These are phyloP conservation scores for Spodoptera litura DNA, from an alignment of 1,140 invertebrate genomes.

Conservation along the genomic window DNA sequence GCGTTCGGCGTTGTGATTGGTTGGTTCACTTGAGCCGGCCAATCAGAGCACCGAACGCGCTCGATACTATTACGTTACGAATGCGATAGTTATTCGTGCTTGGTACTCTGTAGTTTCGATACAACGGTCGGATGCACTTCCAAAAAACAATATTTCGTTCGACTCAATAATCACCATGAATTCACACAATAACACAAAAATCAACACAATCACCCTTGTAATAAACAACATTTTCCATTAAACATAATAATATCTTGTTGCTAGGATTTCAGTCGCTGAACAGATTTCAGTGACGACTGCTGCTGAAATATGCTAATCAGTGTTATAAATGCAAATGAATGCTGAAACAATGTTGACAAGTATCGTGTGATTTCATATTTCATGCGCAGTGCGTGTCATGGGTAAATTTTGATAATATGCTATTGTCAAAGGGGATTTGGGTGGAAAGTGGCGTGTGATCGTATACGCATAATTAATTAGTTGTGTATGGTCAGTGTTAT, in stretches of 20 bases:
- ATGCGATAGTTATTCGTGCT: no score
- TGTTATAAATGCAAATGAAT: slow-evolving; percentile 49
- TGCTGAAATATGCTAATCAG: slow-evolving; percentile 49
- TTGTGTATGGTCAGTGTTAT: no score
- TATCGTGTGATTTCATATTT: slow-evolving; percentile 34
- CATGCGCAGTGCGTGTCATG: not conserved
- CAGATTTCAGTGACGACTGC: slow-evolving; percentile 17
- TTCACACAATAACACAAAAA: no score
- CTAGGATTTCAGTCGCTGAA: slow-evolving; percentile 29
- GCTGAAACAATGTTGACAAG: slow-evolving; percentile 30
- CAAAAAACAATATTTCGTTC: no score
- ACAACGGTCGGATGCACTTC: no score
- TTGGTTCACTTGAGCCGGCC: no score
- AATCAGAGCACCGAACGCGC: no score
- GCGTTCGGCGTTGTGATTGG: no score
- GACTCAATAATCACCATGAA: no score
- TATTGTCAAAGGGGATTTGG: not conserved
- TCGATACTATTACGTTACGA: no score
- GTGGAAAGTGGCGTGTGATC: not conserved
- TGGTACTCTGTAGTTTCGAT: no score
- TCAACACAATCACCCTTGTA: not conserved
- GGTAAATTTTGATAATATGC: slow-evolving; percentile 1
- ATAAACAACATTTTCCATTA: not conserved
- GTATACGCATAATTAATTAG: no score
- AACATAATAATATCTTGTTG: not conserved